Percentiles rank a stretch among this genome's conserved stretches.
These are phyloP conservation scores for Heliothis subflexa DNA, from an alignment of 1,140 invertebrate species.

Conservation along the genomic window DNA sequence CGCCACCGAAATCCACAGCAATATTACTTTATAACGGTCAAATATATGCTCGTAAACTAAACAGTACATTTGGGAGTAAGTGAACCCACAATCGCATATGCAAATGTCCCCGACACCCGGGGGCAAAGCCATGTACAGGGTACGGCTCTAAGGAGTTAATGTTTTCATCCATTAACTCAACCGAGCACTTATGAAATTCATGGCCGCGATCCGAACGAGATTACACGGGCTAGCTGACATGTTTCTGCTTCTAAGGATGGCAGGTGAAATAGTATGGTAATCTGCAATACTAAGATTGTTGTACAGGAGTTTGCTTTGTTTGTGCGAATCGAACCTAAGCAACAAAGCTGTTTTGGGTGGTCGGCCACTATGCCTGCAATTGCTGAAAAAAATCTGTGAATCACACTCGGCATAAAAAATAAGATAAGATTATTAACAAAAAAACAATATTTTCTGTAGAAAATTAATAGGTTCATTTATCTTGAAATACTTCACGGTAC, in stretches of 20 bases:
- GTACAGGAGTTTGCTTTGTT: no score
- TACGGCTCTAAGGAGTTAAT: conserved; percentile 75
- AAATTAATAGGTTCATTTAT: no score
- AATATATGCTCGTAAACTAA: conserved; percentile 38
- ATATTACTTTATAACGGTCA: conserved; percentile 20
- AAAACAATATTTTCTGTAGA: no score
- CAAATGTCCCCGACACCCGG: conserved; percentile 56
- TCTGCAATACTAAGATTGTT: not conserved
- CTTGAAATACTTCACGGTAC: no score
- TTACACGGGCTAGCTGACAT: conserved; percentile 76
- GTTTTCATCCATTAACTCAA: conserved; percentile 82
- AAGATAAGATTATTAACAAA: no score
- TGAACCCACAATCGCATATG: conserved; percentile 61
- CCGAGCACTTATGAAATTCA: conserved; percentile 83
- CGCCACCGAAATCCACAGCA: not conserved
- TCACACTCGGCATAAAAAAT: no score
- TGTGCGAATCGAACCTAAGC: no score
- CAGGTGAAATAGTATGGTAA: conserved; percentile 20
- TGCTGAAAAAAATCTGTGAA: no score
- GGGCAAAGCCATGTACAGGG: conserved; percentile 59
- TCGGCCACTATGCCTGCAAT: no score
- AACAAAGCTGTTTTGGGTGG: no score
- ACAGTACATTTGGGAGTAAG: conserved; percentile 32
- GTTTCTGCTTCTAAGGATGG: conserved; percentile 74
- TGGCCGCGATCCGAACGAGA: conserved; percentile 80